These are phyloP conservation scores for Limnephilus rhombicus DNA, from an alignment of 2,888 invertebrate species.

Conservation along the genomic window DNA sequence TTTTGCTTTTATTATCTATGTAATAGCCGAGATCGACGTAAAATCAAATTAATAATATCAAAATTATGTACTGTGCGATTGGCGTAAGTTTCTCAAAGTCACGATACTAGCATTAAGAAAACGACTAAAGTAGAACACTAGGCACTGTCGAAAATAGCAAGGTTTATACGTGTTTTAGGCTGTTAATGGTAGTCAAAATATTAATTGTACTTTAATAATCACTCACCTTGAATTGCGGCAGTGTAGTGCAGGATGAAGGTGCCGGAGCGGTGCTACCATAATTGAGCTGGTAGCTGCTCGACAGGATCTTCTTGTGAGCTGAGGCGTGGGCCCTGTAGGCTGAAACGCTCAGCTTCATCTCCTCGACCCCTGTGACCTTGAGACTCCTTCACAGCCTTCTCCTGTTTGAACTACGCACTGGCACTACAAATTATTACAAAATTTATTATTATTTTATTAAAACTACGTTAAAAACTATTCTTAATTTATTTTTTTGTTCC, in stretches of 20 bases:
- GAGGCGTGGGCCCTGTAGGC: constrained; percentile 93
- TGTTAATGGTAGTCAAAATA: neutral
- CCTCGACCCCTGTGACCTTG: neutral
- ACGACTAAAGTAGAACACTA: no score
- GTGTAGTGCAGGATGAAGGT: constrained; percentile 76
- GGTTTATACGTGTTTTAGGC: neutral
- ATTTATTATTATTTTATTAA: no score
- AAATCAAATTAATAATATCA: no score
- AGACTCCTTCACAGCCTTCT: neutral
- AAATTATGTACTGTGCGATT: no score
- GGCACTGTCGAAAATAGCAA: no score
- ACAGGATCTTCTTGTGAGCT: constrained; percentile 92
- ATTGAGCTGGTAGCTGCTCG: constrained; percentile 85
- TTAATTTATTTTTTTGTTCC: neutral
- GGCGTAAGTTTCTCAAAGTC: no score
- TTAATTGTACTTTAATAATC: constrained; percentile 53
- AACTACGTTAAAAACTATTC: neutral
- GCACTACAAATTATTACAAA: neutral
- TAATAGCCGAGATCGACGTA: no score
- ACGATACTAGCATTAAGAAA: no score
- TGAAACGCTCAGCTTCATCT: constrained; percentile 92
- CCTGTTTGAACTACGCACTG: neutral
- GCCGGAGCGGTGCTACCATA: constrained; percentile 87
- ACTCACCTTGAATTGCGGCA: constrained; percentile 78
- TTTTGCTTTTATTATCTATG: no score